Percentiles rank a stretch among this genome's conserved stretches.
Conservation (phyloP, 2,797 vertebrate genomes). For the Halcyon badia region DNA sequence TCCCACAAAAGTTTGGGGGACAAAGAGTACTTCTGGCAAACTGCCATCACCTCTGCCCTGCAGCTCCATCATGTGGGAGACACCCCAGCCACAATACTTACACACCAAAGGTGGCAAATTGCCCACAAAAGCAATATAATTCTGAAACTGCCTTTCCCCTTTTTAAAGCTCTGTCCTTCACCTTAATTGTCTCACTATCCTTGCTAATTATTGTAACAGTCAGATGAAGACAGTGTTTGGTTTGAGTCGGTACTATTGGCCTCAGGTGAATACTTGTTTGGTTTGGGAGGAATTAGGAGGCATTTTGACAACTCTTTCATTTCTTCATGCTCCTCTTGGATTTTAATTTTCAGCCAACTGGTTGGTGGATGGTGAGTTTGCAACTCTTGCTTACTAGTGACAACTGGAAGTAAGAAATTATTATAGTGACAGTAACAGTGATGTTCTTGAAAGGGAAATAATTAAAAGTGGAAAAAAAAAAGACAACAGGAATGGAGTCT, state of each 20-base stretch:
- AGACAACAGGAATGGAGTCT: background rate
- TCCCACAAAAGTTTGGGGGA: background rate
- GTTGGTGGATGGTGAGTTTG: conserved; percentile 73
- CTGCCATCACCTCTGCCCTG: background rate
- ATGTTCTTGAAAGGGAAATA: conserved; percentile 33
- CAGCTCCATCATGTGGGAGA: background rate
- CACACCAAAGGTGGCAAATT: background rate
- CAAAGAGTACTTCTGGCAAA: background rate
- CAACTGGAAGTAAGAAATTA: conserved; percentile 64
- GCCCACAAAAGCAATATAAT: background rate
- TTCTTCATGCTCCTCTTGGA: conserved; percentile 73
- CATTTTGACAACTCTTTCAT: conserved; percentile 75
- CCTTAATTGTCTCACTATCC: background rate
- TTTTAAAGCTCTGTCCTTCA: background rate
- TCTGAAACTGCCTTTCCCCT: background rate
- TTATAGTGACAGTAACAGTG: conserved; percentile 19
- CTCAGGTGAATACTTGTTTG: conserved; percentile 67
- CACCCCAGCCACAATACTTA: background rate
- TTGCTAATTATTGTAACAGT: conserved; percentile 8
- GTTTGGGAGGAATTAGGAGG: conserved; percentile 69
- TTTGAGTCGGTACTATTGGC: conserved; percentile 53
- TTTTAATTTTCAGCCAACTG: conserved; percentile 74
- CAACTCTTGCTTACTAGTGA: conserved; percentile 72
- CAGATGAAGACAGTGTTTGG: conserved; percentile 35
- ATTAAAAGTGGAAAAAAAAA: background rate